phyloP scores from a whole-genome alignment of 2,888 invertebrate genomes.

The Steinernema hermaphroditum region DNA sequence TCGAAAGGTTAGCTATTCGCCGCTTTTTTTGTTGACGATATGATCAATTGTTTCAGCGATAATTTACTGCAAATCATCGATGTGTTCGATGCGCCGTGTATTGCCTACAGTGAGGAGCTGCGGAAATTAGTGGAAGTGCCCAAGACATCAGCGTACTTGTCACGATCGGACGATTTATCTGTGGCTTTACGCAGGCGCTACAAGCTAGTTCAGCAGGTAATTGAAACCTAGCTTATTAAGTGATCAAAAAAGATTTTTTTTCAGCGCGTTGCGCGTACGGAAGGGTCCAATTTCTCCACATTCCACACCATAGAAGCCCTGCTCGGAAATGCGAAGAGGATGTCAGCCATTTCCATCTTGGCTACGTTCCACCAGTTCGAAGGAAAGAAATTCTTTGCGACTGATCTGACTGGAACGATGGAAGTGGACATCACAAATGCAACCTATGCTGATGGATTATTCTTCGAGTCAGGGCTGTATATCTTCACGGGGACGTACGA shows the following conservation, averaged over 20 bases:
- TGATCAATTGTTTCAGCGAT: too few species aligned
- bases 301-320: slow-evolving; percentile 43
- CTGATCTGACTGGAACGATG: slow-evolving; percentile 88
- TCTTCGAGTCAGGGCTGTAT: slow-evolving; percentile 74
- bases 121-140: slow-evolving; percentile 10
- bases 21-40: neutral
- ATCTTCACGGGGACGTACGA: slow-evolving; percentile 51
- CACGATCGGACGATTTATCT: neutral
- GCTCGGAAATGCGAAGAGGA: slow-evolving; percentile 39
- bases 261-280: neutral
- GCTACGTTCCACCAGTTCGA: slow-evolving; percentile 55
- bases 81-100: neutral
- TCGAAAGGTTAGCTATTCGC: too few species aligned
- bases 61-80: slow-evolving; percentile 20
- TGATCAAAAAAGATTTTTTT: neutral
- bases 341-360: slow-evolving; percentile 48
- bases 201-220: slow-evolving; percentile 22
- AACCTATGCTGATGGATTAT: slow-evolving; percentile 71
- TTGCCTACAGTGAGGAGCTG: slow-evolving; percentile 15
- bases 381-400: slow-evolving; percentile 76
- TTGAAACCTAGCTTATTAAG: too few species aligned
- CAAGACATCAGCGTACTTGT: slow-evolving; percentile 7
- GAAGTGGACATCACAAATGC: slow-evolving; percentile 78
- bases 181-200: neutral
- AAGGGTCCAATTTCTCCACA: neutral